Percentiles rank a stretch among this genome's conserved stretches.
Conservation (phyloP, 2,888 invertebrate species). For the Pseudococcus jackbeardsleyi region DNA sequence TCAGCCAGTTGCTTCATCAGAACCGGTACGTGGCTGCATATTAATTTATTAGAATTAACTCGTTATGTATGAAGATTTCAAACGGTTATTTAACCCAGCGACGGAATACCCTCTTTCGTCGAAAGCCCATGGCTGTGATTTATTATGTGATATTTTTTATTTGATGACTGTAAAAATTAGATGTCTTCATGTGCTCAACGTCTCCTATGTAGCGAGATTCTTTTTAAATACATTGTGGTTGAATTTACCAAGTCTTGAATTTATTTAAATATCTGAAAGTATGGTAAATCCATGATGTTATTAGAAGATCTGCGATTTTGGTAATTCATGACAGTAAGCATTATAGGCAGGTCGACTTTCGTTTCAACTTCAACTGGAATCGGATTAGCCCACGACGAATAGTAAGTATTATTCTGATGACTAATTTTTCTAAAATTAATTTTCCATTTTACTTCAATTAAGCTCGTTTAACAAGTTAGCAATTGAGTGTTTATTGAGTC, state of each 20-base stretch:
- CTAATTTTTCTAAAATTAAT: neutral
- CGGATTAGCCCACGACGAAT: neutral
- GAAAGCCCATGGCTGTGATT: slow-evolving; percentile 20
- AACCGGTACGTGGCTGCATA: slow-evolving; percentile 75
- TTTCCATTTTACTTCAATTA: neutral
- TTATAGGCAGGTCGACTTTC: neutral
- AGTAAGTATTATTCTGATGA: slow-evolving; percentile 48
- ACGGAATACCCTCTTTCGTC: neutral
- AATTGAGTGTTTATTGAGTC: neutral
- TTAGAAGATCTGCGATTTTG: neutral
- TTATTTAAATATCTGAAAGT: slow-evolving; percentile 10
- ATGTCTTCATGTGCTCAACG: slow-evolving; percentile 1
- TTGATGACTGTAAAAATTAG: slow-evolving; percentile 32
- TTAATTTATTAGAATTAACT: slow-evolving; percentile 50
- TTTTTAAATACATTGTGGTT: slow-evolving; percentile 34
- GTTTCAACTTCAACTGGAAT: neutral
- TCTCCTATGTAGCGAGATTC: slow-evolving; percentile 50
- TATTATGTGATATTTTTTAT: slow-evolving; percentile 25
- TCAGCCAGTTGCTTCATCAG: slow-evolving; percentile 73
- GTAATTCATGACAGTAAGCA: neutral
- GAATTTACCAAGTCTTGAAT: slow-evolving; percentile 29
- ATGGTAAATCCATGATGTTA: neutral
- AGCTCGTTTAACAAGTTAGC: neutral
- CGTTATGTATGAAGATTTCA: slow-evolving; percentile 16
- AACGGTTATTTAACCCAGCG: slow-evolving; percentile 1